Evolutionary conservation across 2,888 invertebrate species (phyloP), one percentile per base, ranked within the genome.

Genomic region (Rotaria magnacalcarata): DNA sequence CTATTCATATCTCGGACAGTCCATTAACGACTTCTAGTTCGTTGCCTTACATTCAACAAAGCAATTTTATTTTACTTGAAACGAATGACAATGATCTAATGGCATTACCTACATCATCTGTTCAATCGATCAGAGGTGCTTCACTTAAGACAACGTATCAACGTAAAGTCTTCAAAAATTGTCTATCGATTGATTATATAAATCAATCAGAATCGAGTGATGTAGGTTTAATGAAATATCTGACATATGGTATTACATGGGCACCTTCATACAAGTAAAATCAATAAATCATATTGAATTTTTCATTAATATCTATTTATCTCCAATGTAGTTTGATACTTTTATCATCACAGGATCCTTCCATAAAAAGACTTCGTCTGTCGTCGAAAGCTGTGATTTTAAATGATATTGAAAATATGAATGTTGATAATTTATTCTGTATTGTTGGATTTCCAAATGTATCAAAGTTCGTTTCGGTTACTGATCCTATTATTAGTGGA

Each of bases 401-500:
- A 80, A 80, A 80, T 80, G 75, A 80, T 80, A 80, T 80, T 24
- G 75, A 80, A 80, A 80, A 80, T 80, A 80, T 80, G 43, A 41
- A 14, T 47, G 47, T 80, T 21, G 75, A 80, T 43, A 41, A 80
- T 47, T 6, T 80, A 47, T 80, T 47, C 6, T 80, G 75, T 47
- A 80, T 80, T n/a, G 75, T 80, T n/a, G 75, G 75, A 80, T 47
- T 47, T 80, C 75, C 75, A 10, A 80, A 80, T n/a, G 27, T 43
- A n/a, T 80, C 75, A 10, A 80, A 80, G 47, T 80, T 80, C 24
- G 75, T 24, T n/a, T 47, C 43, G 0, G 75, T 80, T 24, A 47
- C 24, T n/a, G 75, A 80, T 80, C 75, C 75, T 24, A 47, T 80
- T 10, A 43, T 80, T 21, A n/a, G 47, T 80, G 24, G 21, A 80